phyloP scores from a whole-genome alignment of 1,140 invertebrate genomes.

The Drosophila biarmipes region DNA sequence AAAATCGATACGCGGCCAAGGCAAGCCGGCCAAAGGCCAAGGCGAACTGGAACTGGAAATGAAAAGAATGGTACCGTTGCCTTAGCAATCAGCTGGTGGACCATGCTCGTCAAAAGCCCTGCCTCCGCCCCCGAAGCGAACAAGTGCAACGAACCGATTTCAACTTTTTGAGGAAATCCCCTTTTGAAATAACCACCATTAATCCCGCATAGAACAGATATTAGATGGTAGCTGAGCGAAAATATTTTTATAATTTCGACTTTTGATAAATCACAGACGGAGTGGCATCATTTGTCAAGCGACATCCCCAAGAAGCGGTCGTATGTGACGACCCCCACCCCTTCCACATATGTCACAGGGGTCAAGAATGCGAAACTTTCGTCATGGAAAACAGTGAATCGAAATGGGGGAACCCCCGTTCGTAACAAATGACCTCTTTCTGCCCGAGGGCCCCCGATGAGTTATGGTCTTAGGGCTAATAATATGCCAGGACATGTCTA shows the following conservation, averaged over 20 bases:
- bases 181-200: conserved; percentile 44
- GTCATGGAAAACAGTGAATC: conserved; percentile 55
- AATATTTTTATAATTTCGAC: conserved; percentile 67
- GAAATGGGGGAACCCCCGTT: conserved; percentile 9
- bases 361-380: conserved; percentile 72
- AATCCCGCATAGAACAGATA: conserved; percentile 59
- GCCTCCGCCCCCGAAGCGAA: background rate
- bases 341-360: conserved; percentile 58
- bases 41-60: conserved; percentile 33
- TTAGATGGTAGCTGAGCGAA: conserved; percentile 25
- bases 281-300: conserved; percentile 71
- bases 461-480: conserved; percentile 52
- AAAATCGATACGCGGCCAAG: conserved; percentile 65
- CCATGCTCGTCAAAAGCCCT: background rate
- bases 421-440: conserved; percentile 72
- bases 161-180: conserved; percentile 2
- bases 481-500: conserved; percentile 68
- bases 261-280: conserved; percentile 74
- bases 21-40: conserved; percentile 58
- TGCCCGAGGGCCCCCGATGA: conserved; percentile 55
- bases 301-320: conserved; percentile 32
- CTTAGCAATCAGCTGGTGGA: conserved; percentile 23
- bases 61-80: conserved; percentile 2
- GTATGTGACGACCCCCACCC: background rate
- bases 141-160: conserved; percentile 59